Conservation (phyloP, 37 sponge, comb jelly and placozoan genomes). For the Agelas oroides region DNA sequence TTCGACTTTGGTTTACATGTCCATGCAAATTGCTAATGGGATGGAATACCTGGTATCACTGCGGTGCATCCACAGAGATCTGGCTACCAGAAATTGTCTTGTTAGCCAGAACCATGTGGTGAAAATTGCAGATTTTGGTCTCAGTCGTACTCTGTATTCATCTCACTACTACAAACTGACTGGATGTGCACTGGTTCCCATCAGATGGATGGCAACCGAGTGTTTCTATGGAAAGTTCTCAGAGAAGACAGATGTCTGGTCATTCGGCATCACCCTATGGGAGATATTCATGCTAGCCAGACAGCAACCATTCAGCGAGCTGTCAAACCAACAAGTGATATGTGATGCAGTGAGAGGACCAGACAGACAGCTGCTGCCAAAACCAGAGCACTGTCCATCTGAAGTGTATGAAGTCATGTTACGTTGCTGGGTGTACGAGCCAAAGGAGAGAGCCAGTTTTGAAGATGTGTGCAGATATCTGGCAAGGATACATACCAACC, state of each 20-base stretch:
- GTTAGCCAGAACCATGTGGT: constrained; percentile 72
- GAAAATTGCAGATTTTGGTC: constrained; percentile 90
- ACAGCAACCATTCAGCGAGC: constrained; percentile 60
- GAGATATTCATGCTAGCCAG: constrained; percentile 79
- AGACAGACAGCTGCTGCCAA: constrained; percentile 31
- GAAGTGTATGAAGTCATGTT: constrained; percentile 67
- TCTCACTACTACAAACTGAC: constrained; percentile 67
- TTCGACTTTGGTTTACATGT: constrained; percentile 53
- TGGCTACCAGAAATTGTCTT: constrained; percentile 86
- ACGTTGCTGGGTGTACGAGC: constrained; percentile 70
- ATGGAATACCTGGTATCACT: constrained; percentile 84
- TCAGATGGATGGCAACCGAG: constrained; percentile 89
- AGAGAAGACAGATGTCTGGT: constrained; percentile 82
- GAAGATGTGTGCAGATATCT: constrained; percentile 45
- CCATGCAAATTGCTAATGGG: constrained; percentile 77
- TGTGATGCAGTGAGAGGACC: constrained; percentile 65
- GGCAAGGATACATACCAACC: constrained; percentile 29
- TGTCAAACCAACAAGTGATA: constrained; percentile 73
- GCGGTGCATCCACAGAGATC: constrained; percentile 81
- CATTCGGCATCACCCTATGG: constrained; percentile 88
- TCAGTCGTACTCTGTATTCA: constrained; percentile 75
- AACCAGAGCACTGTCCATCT: constrained; percentile 58
- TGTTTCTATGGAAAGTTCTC: constrained; percentile 89
- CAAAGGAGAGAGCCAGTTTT: constrained; percentile 62
- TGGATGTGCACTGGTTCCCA: constrained; percentile 61